phyloP scores from a whole-genome alignment of 2,113 vertebrate species.

The Monopterus albus region DNA sequence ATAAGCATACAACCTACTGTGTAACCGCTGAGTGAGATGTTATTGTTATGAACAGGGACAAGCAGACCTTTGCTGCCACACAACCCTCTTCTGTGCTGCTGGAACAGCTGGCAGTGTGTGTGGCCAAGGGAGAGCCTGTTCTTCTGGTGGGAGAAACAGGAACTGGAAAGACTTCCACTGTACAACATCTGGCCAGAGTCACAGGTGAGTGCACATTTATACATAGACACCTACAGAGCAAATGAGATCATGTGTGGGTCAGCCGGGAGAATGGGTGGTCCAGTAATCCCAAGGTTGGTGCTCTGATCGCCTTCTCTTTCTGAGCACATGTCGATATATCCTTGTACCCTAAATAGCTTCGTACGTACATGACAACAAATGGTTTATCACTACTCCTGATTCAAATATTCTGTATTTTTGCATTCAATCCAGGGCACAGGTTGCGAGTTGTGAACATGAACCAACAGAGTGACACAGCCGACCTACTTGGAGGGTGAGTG shows the following conservation, averaged over 20 bases:
- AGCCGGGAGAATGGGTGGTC: background rate
- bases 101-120: constrained; percentile 93
- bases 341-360: background rate
- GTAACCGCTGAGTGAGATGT: background rate
- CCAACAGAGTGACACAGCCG: constrained; percentile 96
- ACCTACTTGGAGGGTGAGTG: constrained; percentile 95
- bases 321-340: background rate
- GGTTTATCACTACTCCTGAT: background rate
- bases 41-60: constrained; percentile 76
- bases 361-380: background rate
- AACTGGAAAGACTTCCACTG: constrained; percentile 95
- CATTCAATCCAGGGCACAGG: constrained; percentile 83
- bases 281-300: background rate
- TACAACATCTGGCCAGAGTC: constrained; percentile 91
- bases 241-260: background rate
- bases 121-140: constrained; percentile 90
- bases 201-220: constrained; percentile 79
- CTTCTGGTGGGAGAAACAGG: constrained; percentile 96
- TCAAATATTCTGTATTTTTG: background rate
- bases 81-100: constrained; percentile 90
- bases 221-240: background rate
- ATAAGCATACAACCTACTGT: background rate
- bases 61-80: constrained; percentile 91
- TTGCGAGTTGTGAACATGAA: constrained; percentile 97
- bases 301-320: background rate